Conservation (phyloP, 2,888 invertebrate species). For the Proisotoma minuta region DNA sequence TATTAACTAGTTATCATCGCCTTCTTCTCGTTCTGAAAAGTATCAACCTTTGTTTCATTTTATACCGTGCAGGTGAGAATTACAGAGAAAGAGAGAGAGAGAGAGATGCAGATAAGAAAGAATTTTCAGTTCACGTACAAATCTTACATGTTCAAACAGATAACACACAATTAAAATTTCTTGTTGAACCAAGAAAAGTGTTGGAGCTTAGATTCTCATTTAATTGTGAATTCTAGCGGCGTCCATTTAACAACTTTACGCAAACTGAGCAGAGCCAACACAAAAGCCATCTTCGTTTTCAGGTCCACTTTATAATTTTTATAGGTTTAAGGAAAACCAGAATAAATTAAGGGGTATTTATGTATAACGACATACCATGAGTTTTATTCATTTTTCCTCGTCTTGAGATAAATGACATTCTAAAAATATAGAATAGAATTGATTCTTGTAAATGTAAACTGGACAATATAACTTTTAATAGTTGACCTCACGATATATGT, state of each 20-base stretch:
- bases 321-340: not conserved
- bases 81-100: too few species aligned
- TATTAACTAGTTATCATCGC: too few species aligned
- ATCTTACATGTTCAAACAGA: constrained; percentile 3
- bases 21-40: too few species aligned
- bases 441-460: too few species aligned
- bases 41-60: too few species aligned
- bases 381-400: too few species aligned
- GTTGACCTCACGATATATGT: too few species aligned
- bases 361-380: not conserved
- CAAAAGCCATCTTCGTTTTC: not conserved
- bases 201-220: not conserved
- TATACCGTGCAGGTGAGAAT: constrained; percentile 1
- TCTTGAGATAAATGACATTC: too few species aligned
- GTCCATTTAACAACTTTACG: not conserved
- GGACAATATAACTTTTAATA: too few species aligned
- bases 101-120: constrained; percentile 2
- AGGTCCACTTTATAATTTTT: not conserved
- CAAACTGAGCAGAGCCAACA: constrained; percentile 2
- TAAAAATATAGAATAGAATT: too few species aligned
- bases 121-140: constrained; percentile 3
- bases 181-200: not conserved
- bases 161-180: constrained; percentile 1
- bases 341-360: not conserved
- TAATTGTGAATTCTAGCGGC: not conserved